These are phyloP conservation scores for Ctenochaetus hawaiiensis DNA, from an alignment of 2,797 vertebrate species.

Conservation along the genomic window DNA sequence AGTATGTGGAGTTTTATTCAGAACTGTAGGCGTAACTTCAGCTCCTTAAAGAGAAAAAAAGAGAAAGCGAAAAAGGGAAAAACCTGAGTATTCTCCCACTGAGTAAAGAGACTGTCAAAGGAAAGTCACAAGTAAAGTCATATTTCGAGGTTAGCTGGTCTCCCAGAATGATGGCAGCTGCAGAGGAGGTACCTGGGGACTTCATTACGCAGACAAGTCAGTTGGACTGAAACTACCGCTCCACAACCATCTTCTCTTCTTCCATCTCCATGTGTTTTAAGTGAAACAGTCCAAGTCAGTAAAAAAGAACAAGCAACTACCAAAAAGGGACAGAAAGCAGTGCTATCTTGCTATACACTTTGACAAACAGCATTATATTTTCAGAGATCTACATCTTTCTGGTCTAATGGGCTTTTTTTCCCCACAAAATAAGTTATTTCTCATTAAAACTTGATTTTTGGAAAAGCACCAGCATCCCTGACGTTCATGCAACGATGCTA, in stretches of 20 bases:
- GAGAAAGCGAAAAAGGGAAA: neutral
- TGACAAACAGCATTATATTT: conserved; percentile 18
- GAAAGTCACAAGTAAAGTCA: conserved; percentile 55
- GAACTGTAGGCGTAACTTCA: conserved; percentile 21
- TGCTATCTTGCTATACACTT: neutral
- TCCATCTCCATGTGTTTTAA: conserved; percentile 29
- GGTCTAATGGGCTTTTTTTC: neutral
- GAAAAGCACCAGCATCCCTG: neutral
- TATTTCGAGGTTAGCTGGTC: conserved; percentile 72
- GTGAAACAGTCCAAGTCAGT: conserved; percentile 21
- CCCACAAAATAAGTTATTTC: neutral
- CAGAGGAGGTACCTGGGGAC: conserved; percentile 81
- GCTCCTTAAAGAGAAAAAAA: conserved; percentile 5
- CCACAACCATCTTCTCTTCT: conserved; percentile 37
- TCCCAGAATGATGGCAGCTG: conserved; percentile 75
- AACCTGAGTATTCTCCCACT: conserved; percentile 3
- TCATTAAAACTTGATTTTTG: neutral
- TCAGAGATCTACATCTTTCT: neutral
- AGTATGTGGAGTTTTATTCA: conserved; percentile 17
- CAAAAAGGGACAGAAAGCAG: neutral
- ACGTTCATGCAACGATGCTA: neutral
- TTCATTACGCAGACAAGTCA: conserved; percentile 81
- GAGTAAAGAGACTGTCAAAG: conserved; percentile 58
- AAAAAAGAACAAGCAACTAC: neutral
- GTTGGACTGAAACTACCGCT: conserved; percentile 55